A percentile compares a stretch with the other conserved stretches of the same genome.
phyloP scores from a whole-genome alignment of 2,113 vertebrate genomes.

The Axis porcinus region DNA sequence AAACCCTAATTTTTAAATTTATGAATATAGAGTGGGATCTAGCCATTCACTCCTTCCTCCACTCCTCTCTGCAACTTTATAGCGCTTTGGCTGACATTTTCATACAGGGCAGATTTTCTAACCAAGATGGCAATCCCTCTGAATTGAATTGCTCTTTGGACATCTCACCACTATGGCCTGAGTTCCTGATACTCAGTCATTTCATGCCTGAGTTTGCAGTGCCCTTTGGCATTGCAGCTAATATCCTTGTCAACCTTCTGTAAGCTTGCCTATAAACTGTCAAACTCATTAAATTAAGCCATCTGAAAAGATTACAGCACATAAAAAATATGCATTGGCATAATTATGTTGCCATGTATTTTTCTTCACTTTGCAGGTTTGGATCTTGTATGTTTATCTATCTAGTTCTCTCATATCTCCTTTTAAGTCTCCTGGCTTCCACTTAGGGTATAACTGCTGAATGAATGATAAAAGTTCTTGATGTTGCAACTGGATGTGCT shows the following conservation, averaged over 20 bases:
- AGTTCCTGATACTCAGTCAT: not conserved
- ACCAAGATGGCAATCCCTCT: not conserved
- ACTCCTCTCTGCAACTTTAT: not conserved
- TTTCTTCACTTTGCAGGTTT: not conserved
- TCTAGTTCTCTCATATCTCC: not conserved
- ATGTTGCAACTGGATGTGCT: not conserved
- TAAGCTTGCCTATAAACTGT: not conserved
- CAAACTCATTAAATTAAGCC: not conserved
- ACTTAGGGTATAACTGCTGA: not conserved
- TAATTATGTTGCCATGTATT: not conserved
- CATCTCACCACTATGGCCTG: not conserved
- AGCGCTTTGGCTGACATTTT: not conserved
- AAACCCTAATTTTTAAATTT: not conserved
- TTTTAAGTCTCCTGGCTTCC: not conserved
- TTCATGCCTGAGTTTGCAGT: not conserved
- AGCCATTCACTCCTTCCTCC: not conserved
- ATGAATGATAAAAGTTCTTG: not conserved
- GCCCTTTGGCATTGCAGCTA: not conserved
- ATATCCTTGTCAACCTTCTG: not conserved
- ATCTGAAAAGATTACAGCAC: not conserved
- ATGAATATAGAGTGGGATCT: not conserved
- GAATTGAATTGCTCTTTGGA: not conserved
- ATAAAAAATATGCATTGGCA: not conserved
- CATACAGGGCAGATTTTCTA: not conserved
- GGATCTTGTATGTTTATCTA: not conserved